phyloP scores from a whole-genome alignment of 2,797 vertebrate genomes.

The Bradypodion ventrale region DNA sequence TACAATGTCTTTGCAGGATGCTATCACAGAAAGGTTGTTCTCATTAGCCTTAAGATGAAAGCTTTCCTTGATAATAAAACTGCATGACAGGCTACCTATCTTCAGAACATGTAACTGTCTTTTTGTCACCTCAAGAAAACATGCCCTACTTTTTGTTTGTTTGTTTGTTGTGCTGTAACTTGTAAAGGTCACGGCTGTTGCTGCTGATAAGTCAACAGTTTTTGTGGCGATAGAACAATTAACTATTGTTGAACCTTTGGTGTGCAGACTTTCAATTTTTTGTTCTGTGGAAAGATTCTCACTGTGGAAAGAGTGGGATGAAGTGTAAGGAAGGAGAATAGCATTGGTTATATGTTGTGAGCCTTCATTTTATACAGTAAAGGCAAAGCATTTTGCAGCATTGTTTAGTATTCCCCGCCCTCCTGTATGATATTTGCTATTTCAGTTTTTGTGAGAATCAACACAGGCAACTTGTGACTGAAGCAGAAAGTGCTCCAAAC shows the following conservation, averaged over 20 bases:
- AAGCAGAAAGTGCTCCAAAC: too few species aligned
- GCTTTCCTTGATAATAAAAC: slow-evolving; percentile 31
- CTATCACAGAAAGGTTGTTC: neutral
- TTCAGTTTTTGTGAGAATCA: neutral
- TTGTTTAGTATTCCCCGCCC: neutral
- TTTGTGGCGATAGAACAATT: neutral
- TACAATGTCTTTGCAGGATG: slow-evolving; percentile 31
- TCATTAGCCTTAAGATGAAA: slow-evolving; percentile 23
- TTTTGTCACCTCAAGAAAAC: neutral
- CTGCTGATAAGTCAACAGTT: neutral
- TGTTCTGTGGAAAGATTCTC: slow-evolving; percentile 18
- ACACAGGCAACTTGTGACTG: too few species aligned
- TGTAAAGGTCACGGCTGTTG: neutral
- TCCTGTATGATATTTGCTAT: neutral
- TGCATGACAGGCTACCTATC: neutral
- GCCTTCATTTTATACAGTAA: slow-evolving; percentile 27
- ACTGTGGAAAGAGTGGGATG: slow-evolving; percentile 31
- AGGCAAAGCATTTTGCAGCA: neutral
- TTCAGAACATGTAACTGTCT: slow-evolving; percentile 23
- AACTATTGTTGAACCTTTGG: slow-evolving; percentile 29
- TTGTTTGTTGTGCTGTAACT: neutral
- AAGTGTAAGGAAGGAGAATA: slow-evolving; percentile 18
- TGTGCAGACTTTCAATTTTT: slow-evolving; percentile 30
- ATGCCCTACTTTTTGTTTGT: slow-evolving; percentile 8
- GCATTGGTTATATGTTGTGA: slow-evolving; percentile 16